Conservation (phyloP, 1,140 invertebrate species). For the Drosophila rufa region DNA sequence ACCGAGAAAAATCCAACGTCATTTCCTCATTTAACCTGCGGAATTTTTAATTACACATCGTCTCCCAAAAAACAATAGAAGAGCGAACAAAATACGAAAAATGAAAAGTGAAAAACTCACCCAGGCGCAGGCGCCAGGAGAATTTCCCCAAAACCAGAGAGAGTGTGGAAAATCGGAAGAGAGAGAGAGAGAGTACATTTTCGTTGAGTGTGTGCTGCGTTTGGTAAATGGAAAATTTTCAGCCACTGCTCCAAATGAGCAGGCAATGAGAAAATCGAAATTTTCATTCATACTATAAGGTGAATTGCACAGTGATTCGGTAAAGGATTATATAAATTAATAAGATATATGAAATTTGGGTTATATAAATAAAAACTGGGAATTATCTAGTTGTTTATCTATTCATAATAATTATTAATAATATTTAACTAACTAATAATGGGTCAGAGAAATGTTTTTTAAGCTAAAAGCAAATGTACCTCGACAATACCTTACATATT, state of each 20-base stretch:
- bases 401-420: too few species aligned
- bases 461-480: too few species aligned
- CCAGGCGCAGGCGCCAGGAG: constrained; percentile 63
- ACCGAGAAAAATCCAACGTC: constrained; percentile 53
- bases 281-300: constrained; percentile 83
- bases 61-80: constrained; percentile 51
- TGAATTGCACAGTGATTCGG: constrained; percentile 68
- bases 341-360: background rate
- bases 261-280: constrained; percentile 77
- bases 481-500: too few species aligned
- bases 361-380: too few species aligned
- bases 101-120: constrained; percentile 63
- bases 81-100: constrained; percentile 61
- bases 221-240: constrained; percentile 67
- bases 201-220: constrained; percentile 16
- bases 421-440: too few species aligned
- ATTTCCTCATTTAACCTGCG: constrained; percentile 83
- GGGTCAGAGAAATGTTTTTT: too few species aligned
- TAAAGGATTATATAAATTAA: background rate
- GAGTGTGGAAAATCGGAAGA: constrained; percentile 2
- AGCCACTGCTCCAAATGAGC: constrained; percentile 55
- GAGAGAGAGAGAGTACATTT: constrained; percentile 3
- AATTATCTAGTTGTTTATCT: too few species aligned
- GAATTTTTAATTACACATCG: constrained; percentile 80
- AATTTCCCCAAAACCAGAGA: constrained; percentile 7